Evolutionary conservation across 2,797 vertebrate genomes (phyloP), one percentile per base, ranked within the genome.

Genomic region (Leptodactylus fallax): DNA sequence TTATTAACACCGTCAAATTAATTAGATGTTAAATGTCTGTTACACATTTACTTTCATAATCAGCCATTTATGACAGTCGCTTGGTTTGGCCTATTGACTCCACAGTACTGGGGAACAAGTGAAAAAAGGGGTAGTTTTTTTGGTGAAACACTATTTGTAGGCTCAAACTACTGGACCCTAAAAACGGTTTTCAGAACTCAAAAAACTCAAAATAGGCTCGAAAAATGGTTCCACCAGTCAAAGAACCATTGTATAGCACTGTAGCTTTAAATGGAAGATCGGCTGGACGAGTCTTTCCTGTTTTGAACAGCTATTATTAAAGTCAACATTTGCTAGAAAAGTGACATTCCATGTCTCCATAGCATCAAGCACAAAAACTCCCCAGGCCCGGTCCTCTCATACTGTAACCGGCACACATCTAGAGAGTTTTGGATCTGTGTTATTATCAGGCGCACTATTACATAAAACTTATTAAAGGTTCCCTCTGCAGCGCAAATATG

Each of bases 311-410:
- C 58, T 82, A 45, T 21, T 58, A 25, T 67, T 13, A 79, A 67
- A 60, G 7, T 13, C 27, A 86, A 82, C 83, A 89, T 81, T 17
- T 82, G 83, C 78, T 53, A 19, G 79, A 81, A 89, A 27, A 82
- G 79, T 85, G 79, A 83, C 87, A 89, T 86, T 89, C 84, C 79
- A 21, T 12, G n/a, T 76, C 47, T 71, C 49, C 71, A 82, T 16
- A 78, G 45, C 14, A 55, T 36, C 25, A 12, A 58, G 14, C 47
- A 79, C 5, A 47, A 83, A 51, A 79, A 7, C 81, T 60, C 81
- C 81, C 74, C 27, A 77, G 83, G 58, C 47, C n/a, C 45, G 53
- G 16, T 58, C 53, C 13, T 8, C n/a, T 76, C 56, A 47, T 36
- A 23, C 9, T 36, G 27, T 36, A 36, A 9, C 36, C 7, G 27